Evolutionary conservation across 2,113 vertebrate species (phyloP), one percentile per base, ranked within the genome.

Genomic region (Excalfactoria chinensis): DNA sequence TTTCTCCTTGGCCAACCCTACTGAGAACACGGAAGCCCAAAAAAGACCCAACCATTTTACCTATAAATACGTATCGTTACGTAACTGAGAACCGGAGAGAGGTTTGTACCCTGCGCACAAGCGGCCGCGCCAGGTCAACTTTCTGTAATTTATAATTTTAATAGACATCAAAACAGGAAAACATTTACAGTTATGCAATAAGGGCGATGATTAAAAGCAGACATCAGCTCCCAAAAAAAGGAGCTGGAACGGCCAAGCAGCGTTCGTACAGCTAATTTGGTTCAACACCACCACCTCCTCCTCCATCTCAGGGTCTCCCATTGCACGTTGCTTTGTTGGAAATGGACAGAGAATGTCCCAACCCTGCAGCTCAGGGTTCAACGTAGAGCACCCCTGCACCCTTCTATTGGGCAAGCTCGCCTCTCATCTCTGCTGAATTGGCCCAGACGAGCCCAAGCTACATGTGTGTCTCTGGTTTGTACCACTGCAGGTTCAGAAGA

Each of bases 111-210:
- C 88, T 22, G 35, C 1, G 55, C 80, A 11, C 53, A 37, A 59
- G 34, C 79, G 16, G 44, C 58, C 23, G 69, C 74, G 43, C 70
- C 41, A 16, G 90, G 83, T 89, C 26, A 2, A 2, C 28, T 10
- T 40, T 20, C 88, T 41, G 76, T 56, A 3, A 35, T 92, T 81
- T 11, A 68, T 78, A 59, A 73, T 60, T 81, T 88, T 84, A 90
- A 94, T 48, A 84, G 95, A 75, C 93, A 89, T 84, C 87, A 89
- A 96, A 96, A 84, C 86, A 89, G 96, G 93, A 93, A 95, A 95
- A 93, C 77, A 69, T 79, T 69, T 75, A 11, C 64, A 18, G 48
- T 94, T 94, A 93, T 23, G 88, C 88, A 95, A 95, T 15, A 25
- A 3, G 44, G 35, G 71, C 2, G 3, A 1, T 88, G 71, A 95